phyloP scores from a whole-genome alignment of 2,888 invertebrate genomes.

The Lasius platythorax region DNA sequence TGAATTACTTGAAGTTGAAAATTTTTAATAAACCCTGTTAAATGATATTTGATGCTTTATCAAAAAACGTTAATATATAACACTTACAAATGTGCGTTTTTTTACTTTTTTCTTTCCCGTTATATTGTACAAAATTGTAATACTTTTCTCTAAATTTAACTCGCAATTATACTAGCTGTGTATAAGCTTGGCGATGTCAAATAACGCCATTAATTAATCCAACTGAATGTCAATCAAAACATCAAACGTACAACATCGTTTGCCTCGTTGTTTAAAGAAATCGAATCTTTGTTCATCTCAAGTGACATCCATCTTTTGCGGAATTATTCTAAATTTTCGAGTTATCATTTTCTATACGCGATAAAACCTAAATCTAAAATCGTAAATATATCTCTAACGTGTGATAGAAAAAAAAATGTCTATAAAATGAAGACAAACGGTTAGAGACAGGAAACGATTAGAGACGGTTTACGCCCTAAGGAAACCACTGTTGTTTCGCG shows the following conservation, averaged over 20 bases:
- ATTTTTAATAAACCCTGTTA: neutral
- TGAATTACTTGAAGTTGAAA: neutral
- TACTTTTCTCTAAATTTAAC: neutral
- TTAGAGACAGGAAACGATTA: conserved; percentile 30
- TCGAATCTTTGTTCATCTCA: neutral
- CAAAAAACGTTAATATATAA: neutral
- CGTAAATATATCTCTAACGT: neutral
- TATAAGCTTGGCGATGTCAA: neutral
- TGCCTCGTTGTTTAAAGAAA: neutral
- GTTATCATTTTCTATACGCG: neutral
- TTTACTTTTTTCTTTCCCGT: neutral
- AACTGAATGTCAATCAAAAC: no score
- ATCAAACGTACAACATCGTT: neutral
- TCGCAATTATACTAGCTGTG: neutral
- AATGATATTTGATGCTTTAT: neutral
- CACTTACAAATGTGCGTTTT: neutral
- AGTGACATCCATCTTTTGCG: neutral
- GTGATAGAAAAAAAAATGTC: neutral
- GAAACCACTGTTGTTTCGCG: conserved; percentile 36
- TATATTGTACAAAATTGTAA: neutral
- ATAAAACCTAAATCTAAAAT: neutral
- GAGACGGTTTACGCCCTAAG: conserved; percentile 13
- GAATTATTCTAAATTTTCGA: neutral
- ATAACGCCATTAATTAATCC: no score
- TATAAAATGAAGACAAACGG: neutral